These are phyloP conservation scores for Cromileptes altivelis DNA, from an alignment of 2,113 vertebrate species.

Conservation along the genomic window DNA sequence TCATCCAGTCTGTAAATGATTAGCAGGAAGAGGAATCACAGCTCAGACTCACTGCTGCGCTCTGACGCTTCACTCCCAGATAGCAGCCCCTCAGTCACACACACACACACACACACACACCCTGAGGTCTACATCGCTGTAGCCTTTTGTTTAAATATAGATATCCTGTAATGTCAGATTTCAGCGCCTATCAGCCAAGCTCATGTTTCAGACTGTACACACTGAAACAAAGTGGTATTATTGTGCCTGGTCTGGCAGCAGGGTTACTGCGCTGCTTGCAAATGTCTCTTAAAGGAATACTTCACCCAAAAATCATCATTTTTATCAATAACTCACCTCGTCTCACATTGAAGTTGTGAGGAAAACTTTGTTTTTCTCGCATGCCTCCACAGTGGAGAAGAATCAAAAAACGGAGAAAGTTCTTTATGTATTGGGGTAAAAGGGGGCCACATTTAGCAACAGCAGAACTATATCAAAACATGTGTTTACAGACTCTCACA, in stretches of 20 bases:
- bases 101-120: background rate
- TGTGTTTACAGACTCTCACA: too few species aligned
- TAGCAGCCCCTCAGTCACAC: background rate
- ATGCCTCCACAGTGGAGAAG: too few species aligned
- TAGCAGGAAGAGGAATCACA: conserved; percentile 59
- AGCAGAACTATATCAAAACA: too few species aligned
- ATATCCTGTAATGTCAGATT: conserved; percentile 10
- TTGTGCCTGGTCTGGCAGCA: background rate
- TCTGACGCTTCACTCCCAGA: background rate
- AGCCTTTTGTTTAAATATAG: conserved; percentile 19
- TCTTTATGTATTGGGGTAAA: too few species aligned
- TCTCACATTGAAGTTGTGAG: too few species aligned
- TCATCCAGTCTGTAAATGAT: conserved; percentile 72
- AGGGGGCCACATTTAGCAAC: too few species aligned
- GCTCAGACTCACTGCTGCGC: conserved; percentile 9
- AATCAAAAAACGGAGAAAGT: too few species aligned
- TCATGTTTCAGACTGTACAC: conserved; percentile 12
- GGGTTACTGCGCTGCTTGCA: background rate
- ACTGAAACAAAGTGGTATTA: conserved; percentile 19
- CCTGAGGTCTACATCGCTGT: background rate
- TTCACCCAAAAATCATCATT: too few species aligned
- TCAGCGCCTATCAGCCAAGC: background rate
- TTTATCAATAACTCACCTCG: too few species aligned
- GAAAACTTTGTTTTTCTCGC: too few species aligned
- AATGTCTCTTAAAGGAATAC: background rate